Conservation (phyloP, 2,888 invertebrate genomes). For the Hedychridium roseum region DNA sequence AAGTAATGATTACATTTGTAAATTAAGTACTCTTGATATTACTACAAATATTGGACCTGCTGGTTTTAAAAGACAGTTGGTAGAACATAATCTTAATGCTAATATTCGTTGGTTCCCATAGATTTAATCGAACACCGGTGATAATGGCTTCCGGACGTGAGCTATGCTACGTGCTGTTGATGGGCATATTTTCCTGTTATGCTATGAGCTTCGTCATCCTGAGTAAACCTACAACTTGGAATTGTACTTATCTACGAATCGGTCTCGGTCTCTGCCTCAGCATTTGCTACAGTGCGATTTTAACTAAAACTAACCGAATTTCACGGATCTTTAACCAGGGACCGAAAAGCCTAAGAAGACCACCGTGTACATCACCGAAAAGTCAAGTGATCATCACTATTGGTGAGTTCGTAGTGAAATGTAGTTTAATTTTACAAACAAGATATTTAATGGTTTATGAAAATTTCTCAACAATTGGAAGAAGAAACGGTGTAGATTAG, state of each 20-base stretch:
- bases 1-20: too few species aligned
- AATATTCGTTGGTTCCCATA: too few species aligned
- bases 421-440: background rate
- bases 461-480: background rate
- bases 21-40: too few species aligned
- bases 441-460: background rate
- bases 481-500: too few species aligned
- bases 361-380: slow-evolving; percentile 78
- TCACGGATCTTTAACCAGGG: slow-evolving; percentile 63
- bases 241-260: slow-evolving; percentile 73
- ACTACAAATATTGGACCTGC: too few species aligned
- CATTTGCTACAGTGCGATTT: slow-evolving; percentile 78
- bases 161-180: slow-evolving; percentile 78
- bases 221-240: slow-evolving; percentile 71
- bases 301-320: slow-evolving; percentile 82
- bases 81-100: too few species aligned
- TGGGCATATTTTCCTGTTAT: slow-evolving; percentile 76
- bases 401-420: slow-evolving; percentile 63
- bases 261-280: slow-evolving; percentile 78
- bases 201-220: slow-evolving; percentile 76
- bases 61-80: too few species aligned
- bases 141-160: slow-evolving; percentile 83
- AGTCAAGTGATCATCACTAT: slow-evolving; percentile 78
- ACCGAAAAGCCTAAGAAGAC: slow-evolving; percentile 75
- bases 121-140: slow-evolving; percentile 71